Evolutionary conservation across 2,113 vertebrate genomes (phyloP), one percentile per base, ranked within the genome.

Genomic region (Perccottus glenii): DNA sequence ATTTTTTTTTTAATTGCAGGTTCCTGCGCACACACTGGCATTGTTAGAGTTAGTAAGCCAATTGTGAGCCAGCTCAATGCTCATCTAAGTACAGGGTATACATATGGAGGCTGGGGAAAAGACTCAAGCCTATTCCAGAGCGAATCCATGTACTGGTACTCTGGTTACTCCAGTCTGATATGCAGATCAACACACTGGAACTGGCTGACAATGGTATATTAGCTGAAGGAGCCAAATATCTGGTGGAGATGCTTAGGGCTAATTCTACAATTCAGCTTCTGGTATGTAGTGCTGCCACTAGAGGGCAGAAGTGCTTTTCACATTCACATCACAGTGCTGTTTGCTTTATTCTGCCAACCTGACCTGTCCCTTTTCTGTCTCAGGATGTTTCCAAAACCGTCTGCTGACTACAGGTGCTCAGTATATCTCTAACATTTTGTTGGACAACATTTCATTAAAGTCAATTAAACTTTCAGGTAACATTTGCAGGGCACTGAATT

Each of bases 361-460:
- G 5, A 32, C 19, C 53, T 49, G 53, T 45, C 40, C 6, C 14
- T 38, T 78, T 36, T 75, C 58, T 40, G 49, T 85, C 77, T 53
- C 75, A 99, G 95, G 94, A 97, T 75, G 77, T 97, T 59, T 96
- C 94, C 5, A 79, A 92, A 98, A 98, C 80, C 48, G 88, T 14
- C 86, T 98, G n/a, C 86, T 75, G 58, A 91, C 92, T 63, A 74
- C 83, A 58, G 95, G 94, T 52, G 94, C 94, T 1, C 87, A 91
- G 75, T 79, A 84, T 77, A 89, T 95, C 49, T 81, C 92, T 43
- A 89, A 86, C 67, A 91, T 96, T 74, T 88, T 96, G 71, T 72
- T 92, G 64, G 91, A 92, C 72, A 96, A 95, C 45, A 79, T 86
- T 73, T 95, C 96, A 56, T 77, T 98, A n/a, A 73, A 72, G 68